Evolutionary conservation across 2,888 invertebrate species (phyloP).

Genomic region (Drosophila meridionalis): DNA sequence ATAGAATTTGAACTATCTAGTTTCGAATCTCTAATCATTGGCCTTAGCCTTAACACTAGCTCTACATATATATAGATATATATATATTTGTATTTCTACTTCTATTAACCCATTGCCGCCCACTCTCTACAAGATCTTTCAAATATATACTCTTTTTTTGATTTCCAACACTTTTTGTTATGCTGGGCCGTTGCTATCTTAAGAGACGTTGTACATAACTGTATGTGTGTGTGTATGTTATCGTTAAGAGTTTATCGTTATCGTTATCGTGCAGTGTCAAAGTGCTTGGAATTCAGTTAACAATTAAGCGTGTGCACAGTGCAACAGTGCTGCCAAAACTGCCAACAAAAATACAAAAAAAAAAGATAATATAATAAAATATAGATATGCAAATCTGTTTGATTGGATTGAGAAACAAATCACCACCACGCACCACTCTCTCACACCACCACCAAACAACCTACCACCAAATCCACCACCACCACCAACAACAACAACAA

Average conservation of each 20-base stretch:
- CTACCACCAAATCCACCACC: conserved; percentile 45
- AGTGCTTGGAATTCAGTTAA: conserved; percentile 38
- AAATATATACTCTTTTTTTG: conserved; percentile 14
- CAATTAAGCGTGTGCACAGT: conserved; percentile 57
- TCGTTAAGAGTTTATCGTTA: conserved; percentile 52
- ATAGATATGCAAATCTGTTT: conserved; percentile 11
- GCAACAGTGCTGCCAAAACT: conserved; percentile 51
- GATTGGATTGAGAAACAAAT: conserved; percentile 58
- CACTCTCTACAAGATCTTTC: conserved; percentile 20
- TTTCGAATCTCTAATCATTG: conserved; percentile 61
- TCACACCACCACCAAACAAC: conserved; percentile 26
- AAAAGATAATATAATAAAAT: conserved; percentile 37
- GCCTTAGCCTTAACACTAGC: conserved; percentile 23
- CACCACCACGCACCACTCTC: conserved; percentile 70
- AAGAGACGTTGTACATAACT: conserved; percentile 22
- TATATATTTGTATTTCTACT: not conserved
- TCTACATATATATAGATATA: not conserved
- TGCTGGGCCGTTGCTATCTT: conserved; percentile 75
- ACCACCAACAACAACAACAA: conserved; percentile 46
- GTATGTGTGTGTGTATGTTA: conserved; percentile 26
- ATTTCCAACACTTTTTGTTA: conserved; percentile 59
- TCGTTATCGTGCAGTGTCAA: conserved; percentile 55
- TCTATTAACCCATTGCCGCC: conserved; percentile 74
- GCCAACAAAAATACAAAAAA: conserved; percentile 26
- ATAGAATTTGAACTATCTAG: conserved; percentile 65